These are phyloP conservation scores for Pholis gunnellus DNA, from an alignment of 2,113 vertebrate genomes.

Conservation along the genomic window DNA sequence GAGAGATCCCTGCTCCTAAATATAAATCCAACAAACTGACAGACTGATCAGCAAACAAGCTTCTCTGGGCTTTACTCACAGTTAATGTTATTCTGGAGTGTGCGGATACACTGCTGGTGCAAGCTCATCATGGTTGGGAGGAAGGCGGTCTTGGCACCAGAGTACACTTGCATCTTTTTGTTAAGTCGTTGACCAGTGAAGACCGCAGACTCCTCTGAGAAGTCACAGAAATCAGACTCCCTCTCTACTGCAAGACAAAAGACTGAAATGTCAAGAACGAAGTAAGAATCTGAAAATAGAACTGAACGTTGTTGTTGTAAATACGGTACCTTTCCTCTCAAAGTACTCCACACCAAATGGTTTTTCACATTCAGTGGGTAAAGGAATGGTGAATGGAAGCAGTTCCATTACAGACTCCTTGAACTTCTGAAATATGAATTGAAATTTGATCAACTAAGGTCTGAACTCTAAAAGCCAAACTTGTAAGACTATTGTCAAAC, in stretches of 20 bases:
- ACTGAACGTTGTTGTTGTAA: neutral
- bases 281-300: neutral
- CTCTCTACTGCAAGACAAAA: slow-evolving; percentile 66
- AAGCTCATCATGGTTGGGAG: slow-evolving; percentile 89
- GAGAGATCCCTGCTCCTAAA: slow-evolving; percentile 45
- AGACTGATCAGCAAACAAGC: neutral
- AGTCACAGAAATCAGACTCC: slow-evolving; percentile 53
- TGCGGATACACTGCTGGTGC: slow-evolving; percentile 89
- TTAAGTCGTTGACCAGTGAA: slow-evolving; percentile 89
- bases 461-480: neutral
- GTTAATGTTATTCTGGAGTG: slow-evolving; percentile 92
- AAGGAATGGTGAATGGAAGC: slow-evolving; percentile 78
- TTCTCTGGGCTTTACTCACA: slow-evolving; percentile 79
- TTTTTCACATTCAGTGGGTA: slow-evolving; percentile 82
- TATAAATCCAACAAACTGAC: slow-evolving; percentile 16
- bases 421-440: slow-evolving; percentile 53
- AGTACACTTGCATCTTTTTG: slow-evolving; percentile 93
- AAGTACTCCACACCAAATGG: slow-evolving; percentile 72
- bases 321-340: slow-evolving; percentile 82
- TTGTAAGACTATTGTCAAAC: neutral
- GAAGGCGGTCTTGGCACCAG: slow-evolving; percentile 85
- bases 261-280: neutral
- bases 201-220: slow-evolving; percentile 70
- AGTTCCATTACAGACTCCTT: slow-evolving; percentile 83
- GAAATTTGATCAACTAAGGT: neutral